Evolutionary conservation across 2,888 invertebrate genomes (phyloP).

Genomic region (Lasioglossum morio): DNA sequence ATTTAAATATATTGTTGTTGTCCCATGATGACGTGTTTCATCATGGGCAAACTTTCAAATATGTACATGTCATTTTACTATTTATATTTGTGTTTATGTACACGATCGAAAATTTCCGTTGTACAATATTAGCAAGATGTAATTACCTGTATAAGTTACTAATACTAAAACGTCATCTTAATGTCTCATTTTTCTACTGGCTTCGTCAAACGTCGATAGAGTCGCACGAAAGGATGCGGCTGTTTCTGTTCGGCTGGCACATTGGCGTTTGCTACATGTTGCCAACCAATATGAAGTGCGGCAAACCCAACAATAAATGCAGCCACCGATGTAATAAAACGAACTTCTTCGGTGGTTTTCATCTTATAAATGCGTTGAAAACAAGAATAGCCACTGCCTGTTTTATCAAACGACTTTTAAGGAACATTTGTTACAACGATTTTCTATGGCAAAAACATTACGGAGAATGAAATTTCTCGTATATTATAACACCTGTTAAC

Average conservation of each 20-base stretch:
- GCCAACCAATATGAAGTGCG: conserved; percentile 46
- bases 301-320: neutral
- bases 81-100: neutral
- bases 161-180: neutral
- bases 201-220: neutral
- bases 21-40: neutral
- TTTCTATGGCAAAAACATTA: neutral
- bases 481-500: neutral
- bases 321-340: no score
- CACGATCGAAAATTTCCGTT: neutral
- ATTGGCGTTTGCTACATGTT: conserved; percentile 8
- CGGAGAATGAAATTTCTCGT: no score
- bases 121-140: neutral
- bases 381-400: neutral
- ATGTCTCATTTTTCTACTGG: neutral
- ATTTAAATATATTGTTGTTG: neutral
- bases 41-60: neutral
- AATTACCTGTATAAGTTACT: neutral
- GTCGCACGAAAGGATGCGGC: conserved; percentile 33
- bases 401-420: neutral
- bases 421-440: neutral
- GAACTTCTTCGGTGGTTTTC: neutral
- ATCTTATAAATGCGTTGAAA: neutral
- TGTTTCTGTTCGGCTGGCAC: conserved; percentile 21
- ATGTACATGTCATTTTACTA: neutral